Evolutionary conservation across 2,888 invertebrate species (phyloP).

Genomic region (Timema podura): DNA sequence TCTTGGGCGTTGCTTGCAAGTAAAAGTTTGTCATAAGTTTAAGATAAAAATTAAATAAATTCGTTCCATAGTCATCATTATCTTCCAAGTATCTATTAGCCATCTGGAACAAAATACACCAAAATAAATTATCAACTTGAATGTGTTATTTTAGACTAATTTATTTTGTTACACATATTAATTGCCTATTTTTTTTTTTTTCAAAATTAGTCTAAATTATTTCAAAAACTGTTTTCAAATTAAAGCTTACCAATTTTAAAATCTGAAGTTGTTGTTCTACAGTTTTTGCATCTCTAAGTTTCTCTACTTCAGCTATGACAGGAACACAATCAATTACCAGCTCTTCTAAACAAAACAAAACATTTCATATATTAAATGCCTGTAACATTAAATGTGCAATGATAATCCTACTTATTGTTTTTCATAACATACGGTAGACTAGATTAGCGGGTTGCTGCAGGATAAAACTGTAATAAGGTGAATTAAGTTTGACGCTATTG

Average conservation of each 20-base stretch:
- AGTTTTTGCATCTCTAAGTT: slow-evolving; percentile 4
- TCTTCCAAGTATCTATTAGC: slow-evolving; percentile 2
- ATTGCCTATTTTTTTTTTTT: not conserved
- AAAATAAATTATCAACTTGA: not conserved
- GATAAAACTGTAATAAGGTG: no score
- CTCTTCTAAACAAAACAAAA: no score
- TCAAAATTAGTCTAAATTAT: not conserved
- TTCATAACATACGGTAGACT: no score
- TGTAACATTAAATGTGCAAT: no score
- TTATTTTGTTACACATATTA: no score
- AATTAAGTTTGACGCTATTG: no score
- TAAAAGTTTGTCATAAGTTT: slow-evolving; percentile 43
- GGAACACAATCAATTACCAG: no score
- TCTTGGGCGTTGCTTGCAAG: slow-evolving; percentile 42
- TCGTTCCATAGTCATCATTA: slow-evolving; percentile 2
- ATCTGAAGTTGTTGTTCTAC: slow-evolving; percentile 24
- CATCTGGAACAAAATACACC: slow-evolving; percentile 17
- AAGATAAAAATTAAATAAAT: slow-evolving; percentile 27
- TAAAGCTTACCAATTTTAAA: slow-evolving; percentile 20
- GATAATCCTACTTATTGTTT: no score
- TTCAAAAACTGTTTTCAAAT: not conserved
- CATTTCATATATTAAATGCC: no score
- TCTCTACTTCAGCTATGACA: not conserved
- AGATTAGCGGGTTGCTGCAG: no score
- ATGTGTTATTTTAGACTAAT: not conserved